Evolutionary conservation across 2,888 invertebrate genomes (phyloP).

Genomic region (Lycia hirtaria): DNA sequence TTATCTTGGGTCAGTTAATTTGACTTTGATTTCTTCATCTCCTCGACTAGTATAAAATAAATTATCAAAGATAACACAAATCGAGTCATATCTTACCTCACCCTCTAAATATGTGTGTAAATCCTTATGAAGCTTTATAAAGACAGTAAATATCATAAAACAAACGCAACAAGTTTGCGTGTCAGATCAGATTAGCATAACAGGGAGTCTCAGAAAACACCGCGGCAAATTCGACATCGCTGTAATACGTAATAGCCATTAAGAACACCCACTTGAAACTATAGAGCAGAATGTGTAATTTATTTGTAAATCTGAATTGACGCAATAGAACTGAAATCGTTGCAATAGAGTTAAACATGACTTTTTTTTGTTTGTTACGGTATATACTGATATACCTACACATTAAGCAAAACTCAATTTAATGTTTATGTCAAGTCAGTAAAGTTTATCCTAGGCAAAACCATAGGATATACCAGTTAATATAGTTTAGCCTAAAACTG

Average conservation of each 20-base stretch:
- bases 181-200: slow-evolving; percentile 69
- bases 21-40: no score
- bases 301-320: slow-evolving; percentile 10
- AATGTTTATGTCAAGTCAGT: no score
- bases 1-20: no score
- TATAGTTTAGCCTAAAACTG: no score
- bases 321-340: neutral
- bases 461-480: no score
- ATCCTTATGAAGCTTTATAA: slow-evolving; percentile 15
- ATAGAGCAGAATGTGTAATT: slow-evolving; percentile 15
- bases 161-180: slow-evolving; percentile 81
- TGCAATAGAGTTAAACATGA: neutral
- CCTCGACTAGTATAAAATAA: no score
- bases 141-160: slow-evolving; percentile 43
- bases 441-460: no score
- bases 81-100: neutral
- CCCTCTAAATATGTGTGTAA: neutral
- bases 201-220: slow-evolving; percentile 59
- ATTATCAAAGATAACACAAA: neutral
- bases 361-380: neutral
- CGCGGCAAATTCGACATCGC: slow-evolving; percentile 45
- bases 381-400: neutral
- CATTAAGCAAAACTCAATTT: neutral
- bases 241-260: slow-evolving; percentile 49
- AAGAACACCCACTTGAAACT: slow-evolving; percentile 39